A percentile compares a stretch with the other conserved stretches of the same genome.
phyloP scores from a whole-genome alignment of 2,797 vertebrate species.

The Nyctibius grandis region DNA sequence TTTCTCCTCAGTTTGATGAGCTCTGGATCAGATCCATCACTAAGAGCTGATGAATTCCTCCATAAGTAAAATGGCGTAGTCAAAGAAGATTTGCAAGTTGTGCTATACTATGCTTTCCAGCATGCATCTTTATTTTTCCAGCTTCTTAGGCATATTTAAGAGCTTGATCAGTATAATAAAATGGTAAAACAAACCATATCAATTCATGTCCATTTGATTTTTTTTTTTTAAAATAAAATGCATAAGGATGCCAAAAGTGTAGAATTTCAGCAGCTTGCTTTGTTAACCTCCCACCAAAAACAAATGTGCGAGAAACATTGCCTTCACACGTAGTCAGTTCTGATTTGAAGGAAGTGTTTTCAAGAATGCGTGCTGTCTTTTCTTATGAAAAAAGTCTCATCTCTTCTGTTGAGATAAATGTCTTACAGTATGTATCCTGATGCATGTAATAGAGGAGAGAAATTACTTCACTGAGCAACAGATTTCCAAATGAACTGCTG shows the following conservation, averaged over 20 bases:
- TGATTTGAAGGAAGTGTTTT: conserved; percentile 27
- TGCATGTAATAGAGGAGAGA: neutral
- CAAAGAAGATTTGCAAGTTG: neutral
- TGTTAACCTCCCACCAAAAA: neutral
- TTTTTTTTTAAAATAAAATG: neutral
- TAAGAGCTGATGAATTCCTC: neutral
- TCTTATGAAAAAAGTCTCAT: neutral
- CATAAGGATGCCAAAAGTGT: neutral
- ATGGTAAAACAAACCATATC: neutral
- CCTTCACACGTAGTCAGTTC: neutral
- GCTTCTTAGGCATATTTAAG: neutral
- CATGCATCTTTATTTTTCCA: neutral
- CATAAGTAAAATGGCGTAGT: neutral
- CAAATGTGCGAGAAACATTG: neutral
- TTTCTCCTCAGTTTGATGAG: neutral
- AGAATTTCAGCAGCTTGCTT: neutral
- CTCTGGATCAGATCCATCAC: neutral
- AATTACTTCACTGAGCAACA: neutral
- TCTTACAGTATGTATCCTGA: neutral
- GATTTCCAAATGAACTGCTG: neutral
- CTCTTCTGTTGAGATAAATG: conserved; percentile 1
- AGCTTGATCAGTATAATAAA: neutral
- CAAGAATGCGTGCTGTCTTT: neutral
- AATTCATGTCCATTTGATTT: neutral
- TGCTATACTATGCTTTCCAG: neutral